phyloP scores from a whole-genome alignment of 92 coral and sea anemone genomes.

The Phenganax subtilis region DNA sequence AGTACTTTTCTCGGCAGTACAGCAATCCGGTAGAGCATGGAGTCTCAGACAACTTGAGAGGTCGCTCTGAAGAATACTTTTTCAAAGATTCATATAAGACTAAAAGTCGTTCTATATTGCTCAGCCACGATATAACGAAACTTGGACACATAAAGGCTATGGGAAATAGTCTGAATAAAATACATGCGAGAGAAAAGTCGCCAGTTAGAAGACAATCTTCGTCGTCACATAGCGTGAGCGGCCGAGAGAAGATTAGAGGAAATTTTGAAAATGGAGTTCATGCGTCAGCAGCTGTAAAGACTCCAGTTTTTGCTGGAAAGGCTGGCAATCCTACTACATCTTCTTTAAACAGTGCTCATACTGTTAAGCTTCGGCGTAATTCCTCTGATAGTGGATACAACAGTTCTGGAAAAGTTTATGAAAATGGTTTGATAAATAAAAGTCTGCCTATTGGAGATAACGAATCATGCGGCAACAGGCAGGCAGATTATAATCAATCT shows the following conservation, averaged over 20 bases:
- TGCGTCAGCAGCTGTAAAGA: not conserved
- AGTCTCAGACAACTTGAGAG: not conserved
- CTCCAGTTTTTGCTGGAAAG: not conserved
- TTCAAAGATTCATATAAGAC: not conserved
- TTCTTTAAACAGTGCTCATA: not conserved
- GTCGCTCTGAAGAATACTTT: too few species aligned
- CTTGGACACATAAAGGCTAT: not conserved
- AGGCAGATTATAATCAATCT: not conserved
- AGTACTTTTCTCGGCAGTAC: not conserved
- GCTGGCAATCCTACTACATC: not conserved
- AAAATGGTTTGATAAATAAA: not conserved
- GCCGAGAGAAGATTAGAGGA: not conserved
- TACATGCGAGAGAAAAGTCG: conserved; percentile 3
- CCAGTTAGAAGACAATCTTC: conserved; percentile 22
- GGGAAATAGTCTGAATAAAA: conserved; percentile 19
- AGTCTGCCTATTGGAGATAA: not conserved
- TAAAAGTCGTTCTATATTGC: not conserved
- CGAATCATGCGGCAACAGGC: not conserved
- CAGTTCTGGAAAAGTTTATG: conserved; percentile 28
- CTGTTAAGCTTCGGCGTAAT: conserved; percentile 9
- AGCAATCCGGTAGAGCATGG: not conserved
- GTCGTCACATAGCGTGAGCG: conserved; percentile 36
- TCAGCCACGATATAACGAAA: not conserved
- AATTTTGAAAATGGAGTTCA: conserved; percentile 14
- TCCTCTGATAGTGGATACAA: conserved; percentile 35